Base-by-base conservation (phyloP, 2,888 invertebrate species). In the Oscheius myriophilus region DNA sequence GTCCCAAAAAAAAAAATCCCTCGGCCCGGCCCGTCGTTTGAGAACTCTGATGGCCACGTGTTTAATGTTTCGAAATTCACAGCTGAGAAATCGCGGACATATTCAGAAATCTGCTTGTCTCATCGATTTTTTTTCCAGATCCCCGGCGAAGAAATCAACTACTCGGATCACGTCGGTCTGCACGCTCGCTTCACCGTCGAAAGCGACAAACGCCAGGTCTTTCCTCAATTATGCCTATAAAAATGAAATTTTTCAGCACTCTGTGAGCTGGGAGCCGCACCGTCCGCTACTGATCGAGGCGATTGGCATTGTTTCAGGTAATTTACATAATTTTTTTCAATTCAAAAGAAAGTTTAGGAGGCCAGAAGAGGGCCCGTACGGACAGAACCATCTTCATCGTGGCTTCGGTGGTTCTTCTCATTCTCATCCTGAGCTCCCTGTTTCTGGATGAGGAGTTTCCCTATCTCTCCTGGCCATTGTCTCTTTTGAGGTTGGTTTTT, bases 151-250 rank as follows among this genome's bases (percentile, higher is more conserved):
- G 72, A 74, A 46, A 67, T 80, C 42, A 83, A 82, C 70, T 85
- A 80, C 62, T 86, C 86, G 21, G 86, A 86, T 67, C 86, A 86
- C 70, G 70, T 79, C 9, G 86, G 83, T 9, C 76, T 86, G 9
- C 66, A 71, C 18, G 84, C 86, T 7, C 45, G 71, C 3, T 85
- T 85, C 68, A 70, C 72, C 26, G 67, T 84, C 39, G 72, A 78
- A 25, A n/a, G 42, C 14, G 43, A 59, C 23, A 18, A 26, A n/a
- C 46, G 78, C 61, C 80, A 80, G 57, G 76, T 76, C 3, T 33
- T 33, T 33, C 9, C 33, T 9, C 9, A 6, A 6, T 33, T 33
- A 6, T 33, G 3, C 33, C 33, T 26, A 4, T 53, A 18, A 16
- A 16, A 21, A 25, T 21, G 3, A 4, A 4, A 23, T 21, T 49